These are phyloP conservation scores for Poeciliopsis occidentalis DNA, from an alignment of 2,113 vertebrate species.

Conservation along the genomic window DNA sequence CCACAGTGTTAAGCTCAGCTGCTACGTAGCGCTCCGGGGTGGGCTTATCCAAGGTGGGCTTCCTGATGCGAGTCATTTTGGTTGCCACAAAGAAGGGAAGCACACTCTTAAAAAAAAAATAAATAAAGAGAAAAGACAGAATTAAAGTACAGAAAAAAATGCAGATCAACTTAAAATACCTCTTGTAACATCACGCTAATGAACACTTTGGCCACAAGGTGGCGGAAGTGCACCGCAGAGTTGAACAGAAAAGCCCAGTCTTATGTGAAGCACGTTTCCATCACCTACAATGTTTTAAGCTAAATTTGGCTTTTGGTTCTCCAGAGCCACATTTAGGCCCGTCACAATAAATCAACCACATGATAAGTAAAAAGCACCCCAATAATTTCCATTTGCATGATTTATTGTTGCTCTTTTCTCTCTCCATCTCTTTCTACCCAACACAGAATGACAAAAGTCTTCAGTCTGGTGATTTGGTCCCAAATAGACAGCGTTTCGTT, in stretches of 20 bases:
- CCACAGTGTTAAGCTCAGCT: conserved; percentile 87
- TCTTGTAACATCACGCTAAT: not conserved
- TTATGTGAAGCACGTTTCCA: conserved; percentile 3
- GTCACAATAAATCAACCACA: too few species aligned
- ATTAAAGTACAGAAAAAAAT: not conserved
- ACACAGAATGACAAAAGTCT: too few species aligned
- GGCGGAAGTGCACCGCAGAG: conserved; percentile 11
- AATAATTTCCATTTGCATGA: too few species aligned
- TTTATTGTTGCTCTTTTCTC: too few species aligned
- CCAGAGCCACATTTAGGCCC: not conserved
- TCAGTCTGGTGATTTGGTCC: too few species aligned
- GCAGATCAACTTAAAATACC: not conserved
- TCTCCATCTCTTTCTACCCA: too few species aligned
- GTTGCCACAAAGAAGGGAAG: conserved; percentile 90
- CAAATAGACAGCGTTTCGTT: too few species aligned
- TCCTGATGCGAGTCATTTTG: conserved; percentile 90
- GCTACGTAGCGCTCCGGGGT: conserved; percentile 86
- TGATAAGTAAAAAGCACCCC: too few species aligned
- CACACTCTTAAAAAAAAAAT: conserved; percentile 82
- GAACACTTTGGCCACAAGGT: conserved; percentile 39
- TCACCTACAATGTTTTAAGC: not conserved
- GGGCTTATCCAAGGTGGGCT: conserved; percentile 85
- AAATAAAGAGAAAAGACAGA: not conserved
- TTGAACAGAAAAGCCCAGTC: conserved; percentile 38
- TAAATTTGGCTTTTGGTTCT: too few species aligned